phyloP scores from a whole-genome alignment of 2,888 invertebrate species.

The Nemotelus pantherinus region DNA sequence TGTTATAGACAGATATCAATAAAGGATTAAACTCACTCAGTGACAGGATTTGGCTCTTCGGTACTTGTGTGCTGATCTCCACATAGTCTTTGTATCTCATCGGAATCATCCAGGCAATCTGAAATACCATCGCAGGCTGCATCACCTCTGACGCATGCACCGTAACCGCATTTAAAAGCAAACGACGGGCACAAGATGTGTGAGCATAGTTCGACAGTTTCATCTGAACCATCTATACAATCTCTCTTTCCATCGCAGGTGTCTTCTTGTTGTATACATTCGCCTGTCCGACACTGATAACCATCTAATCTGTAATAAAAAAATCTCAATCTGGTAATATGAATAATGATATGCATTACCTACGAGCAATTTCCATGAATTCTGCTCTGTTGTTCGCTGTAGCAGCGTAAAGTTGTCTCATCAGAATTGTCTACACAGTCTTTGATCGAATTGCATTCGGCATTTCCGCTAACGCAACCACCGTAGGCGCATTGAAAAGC shows the following conservation, averaged over 20 bases:
- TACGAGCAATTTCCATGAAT: slow-evolving; percentile 50
- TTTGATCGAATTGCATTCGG: slow-evolving; percentile 63
- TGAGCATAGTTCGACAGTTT: slow-evolving; percentile 50
- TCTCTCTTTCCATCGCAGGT: slow-evolving; percentile 63
- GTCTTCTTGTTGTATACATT: slow-evolving; percentile 52
- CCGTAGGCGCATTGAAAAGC: slow-evolving; percentile 69
- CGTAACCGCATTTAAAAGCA: slow-evolving; percentile 71
- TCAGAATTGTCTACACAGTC: slow-evolving; percentile 49
- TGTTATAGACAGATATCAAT: too few relatives aligned
- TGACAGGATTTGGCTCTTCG: not conserved
- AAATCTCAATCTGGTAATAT: not conserved
- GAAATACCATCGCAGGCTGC: slow-evolving; percentile 63
- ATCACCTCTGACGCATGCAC: slow-evolving; percentile 70
- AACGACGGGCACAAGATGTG: slow-evolving; percentile 63
- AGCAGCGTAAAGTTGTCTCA: slow-evolving; percentile 28
- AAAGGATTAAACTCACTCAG: too few relatives aligned
- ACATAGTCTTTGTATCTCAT: slow-evolving; percentile 47
- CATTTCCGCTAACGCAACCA: slow-evolving; percentile 68
- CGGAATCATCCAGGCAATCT: slow-evolving; percentile 51
- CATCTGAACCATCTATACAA: slow-evolving; percentile 56
- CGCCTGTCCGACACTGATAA: slow-evolving; percentile 52
- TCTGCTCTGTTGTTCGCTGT: not conserved
- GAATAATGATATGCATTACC: slow-evolving; percentile 33
- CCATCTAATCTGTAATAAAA: slow-evolving; percentile 44
- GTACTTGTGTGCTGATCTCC: not conserved